Conservation (phyloP, 2,113 vertebrate species). For the Coregonus clupeaformis region DNA sequence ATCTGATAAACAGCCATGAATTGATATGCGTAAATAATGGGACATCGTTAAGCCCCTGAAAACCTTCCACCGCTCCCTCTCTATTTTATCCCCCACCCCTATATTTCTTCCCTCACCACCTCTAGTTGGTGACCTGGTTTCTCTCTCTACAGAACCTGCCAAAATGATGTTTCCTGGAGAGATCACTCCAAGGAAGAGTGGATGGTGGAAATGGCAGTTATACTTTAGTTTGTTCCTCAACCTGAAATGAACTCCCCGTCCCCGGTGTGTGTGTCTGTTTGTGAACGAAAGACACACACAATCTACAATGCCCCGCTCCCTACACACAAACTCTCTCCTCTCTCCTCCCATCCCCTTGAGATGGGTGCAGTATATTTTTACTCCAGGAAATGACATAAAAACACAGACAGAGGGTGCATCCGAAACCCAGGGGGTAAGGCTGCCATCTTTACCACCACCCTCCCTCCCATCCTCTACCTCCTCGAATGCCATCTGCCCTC, state of each 20-base stretch:
- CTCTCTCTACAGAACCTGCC: conserved; percentile 15
- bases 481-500: neutral
- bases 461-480: neutral
- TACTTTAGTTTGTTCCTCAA: conserved; percentile 24
- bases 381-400: conserved; percentile 38
- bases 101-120: conserved; percentile 10
- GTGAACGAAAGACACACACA: neutral
- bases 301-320: neutral
- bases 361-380: conserved; percentile 39
- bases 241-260: conserved; percentile 15
- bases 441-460: conserved; percentile 7
- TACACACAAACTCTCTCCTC: neutral
- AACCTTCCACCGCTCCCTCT: neutral
- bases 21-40: too few species aligned
- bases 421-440: conserved; percentile 30
- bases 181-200: neutral
- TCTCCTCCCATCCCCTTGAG: conserved; percentile 7
- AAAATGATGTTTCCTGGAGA: conserved; percentile 20
- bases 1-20: neutral
- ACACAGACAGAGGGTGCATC: conserved; percentile 41
- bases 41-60: neutral
- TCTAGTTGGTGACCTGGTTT: conserved; percentile 39
- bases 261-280: conserved; percentile 6
- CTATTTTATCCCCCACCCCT: neutral
- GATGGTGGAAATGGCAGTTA: conserved; percentile 34